A percentile compares a stretch with the other conserved stretches of the same genome.
Evolutionary conservation across 2,113 vertebrate species (phyloP).

Genomic region (Orycteropus afer): DNA sequence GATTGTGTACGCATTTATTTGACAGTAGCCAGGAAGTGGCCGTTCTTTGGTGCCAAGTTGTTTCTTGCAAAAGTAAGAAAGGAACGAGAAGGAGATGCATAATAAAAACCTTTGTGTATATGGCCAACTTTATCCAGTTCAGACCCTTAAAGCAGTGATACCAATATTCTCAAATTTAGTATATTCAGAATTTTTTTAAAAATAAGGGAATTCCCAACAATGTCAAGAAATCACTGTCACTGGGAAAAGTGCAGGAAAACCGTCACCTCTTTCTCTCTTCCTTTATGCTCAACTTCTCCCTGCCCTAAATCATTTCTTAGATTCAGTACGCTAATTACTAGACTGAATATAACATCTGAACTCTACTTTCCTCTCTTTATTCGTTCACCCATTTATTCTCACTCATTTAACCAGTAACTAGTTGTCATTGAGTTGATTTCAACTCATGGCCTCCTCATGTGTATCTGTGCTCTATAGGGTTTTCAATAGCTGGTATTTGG

Average conservation of each 20-base stretch:
- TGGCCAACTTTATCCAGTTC: background rate
- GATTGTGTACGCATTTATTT: conserved; percentile 97
- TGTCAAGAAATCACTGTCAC: background rate
- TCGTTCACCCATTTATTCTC: background rate
- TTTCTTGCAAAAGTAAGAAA: conserved; percentile 94
- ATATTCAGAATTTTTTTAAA: background rate
- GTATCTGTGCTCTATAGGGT: too few species aligned
- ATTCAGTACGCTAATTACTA: background rate
- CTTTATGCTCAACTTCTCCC: background rate
- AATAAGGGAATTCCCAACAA: background rate
- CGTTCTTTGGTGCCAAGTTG: conserved; percentile 95
- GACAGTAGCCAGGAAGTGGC: conserved; percentile 96
- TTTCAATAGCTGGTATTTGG: too few species aligned
- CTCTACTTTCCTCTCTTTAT: background rate
- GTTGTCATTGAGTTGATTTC: too few species aligned
- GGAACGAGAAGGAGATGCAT: background rate
- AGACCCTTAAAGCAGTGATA: background rate
- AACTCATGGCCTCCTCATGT: too few species aligned
- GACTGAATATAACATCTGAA: background rate
- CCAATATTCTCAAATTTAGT: background rate
- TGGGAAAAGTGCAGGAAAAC: background rate
- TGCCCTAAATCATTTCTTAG: background rate
- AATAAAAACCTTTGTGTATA: background rate
- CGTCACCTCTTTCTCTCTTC: background rate
- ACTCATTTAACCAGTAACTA: background rate